Evolutionary conservation across 2,888 invertebrate genomes (phyloP), one percentile per base, ranked within the genome.

Genomic region (Apodemia hepburni): DNA sequence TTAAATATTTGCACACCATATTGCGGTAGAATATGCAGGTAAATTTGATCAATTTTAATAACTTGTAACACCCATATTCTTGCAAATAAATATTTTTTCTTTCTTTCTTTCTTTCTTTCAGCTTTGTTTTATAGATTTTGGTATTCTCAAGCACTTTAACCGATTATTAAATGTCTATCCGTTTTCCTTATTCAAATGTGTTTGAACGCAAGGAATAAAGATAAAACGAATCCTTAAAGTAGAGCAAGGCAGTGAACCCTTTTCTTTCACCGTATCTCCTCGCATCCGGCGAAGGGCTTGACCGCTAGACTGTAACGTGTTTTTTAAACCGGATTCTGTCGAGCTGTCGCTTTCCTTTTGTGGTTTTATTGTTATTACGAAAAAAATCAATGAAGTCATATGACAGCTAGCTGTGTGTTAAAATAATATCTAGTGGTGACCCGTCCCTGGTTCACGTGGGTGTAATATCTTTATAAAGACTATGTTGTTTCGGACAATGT

Each of bases 251-350:
- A 22, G 54, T 54, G 54, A 54, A 54, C 54, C 54, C 54, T 54
- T 54, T 54, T 54, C 54, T 27, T 54, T 54, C 54, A 15, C 54
- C 54, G 54, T 54, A 54, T 54, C 54, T 54, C 54, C 54, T 54
- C 54, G 54, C 22, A 27, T 54, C 54, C 54, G 54, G 27, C 27
- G 15, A 42, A 54, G 54, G 54, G 61, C 51, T 60, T 70, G 68
- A 68, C 66, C 72, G 72, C 74, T 65, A 58, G 22, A 74, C 75
- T 74, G 74, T 75, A 71, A 70, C 71, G 67, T 74, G 73, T 79
- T 82, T 80, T 42, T 82, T 76, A 73, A 85, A 81, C 81, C 77
- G 78, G 81, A 77, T 80, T 79, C 81, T 74, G 73, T 73, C 71
- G 71, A 69, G 71, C 71, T 66, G 71, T 70, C 72, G 68, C 76